A percentile compares a stretch with the other conserved stretches of the same genome.
Evolutionary conservation across 2,888 invertebrate genomes (phyloP).

Genomic region (Cotesia congregata): DNA sequence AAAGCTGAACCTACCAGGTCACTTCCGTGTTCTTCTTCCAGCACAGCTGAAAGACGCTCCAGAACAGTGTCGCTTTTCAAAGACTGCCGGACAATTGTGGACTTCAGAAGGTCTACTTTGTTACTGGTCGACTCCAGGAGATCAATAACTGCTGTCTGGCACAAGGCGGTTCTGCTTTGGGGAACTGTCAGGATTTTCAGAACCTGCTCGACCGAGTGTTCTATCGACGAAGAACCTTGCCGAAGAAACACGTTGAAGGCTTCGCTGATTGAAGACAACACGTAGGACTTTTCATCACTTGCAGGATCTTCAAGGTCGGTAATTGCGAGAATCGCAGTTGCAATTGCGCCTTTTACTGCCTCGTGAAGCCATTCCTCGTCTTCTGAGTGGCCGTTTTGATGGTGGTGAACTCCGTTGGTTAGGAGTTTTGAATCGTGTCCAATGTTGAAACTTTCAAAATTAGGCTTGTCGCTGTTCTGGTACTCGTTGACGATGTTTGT

Average conservation of each 20-base stretch:
- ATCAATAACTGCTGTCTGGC: slow-evolving; percentile 58
- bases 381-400: slow-evolving; percentile 44
- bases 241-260: slow-evolving; percentile 61
- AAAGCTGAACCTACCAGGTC: slow-evolving; percentile 78
- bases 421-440: slow-evolving; percentile 47
- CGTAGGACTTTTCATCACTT: slow-evolving; percentile 53
- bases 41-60: slow-evolving; percentile 76
- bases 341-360: slow-evolving; percentile 60
- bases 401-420: slow-evolving; percentile 37
- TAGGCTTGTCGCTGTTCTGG: slow-evolving; percentile 30
- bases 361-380: slow-evolving; percentile 53
- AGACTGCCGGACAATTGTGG: slow-evolving; percentile 72
- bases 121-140: slow-evolving; percentile 66
- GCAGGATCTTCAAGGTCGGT: slow-evolving; percentile 44
- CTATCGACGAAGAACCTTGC: slow-evolving; percentile 53
- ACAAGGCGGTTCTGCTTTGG: slow-evolving; percentile 60
- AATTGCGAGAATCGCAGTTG: slow-evolving; percentile 60
- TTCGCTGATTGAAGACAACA: slow-evolving; percentile 64
- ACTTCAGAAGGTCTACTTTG: slow-evolving; percentile 77
- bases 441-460: slow-evolving; percentile 47
- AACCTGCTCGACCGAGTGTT: slow-evolving; percentile 60
- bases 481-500: slow-evolving; percentile 61
- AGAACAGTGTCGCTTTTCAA: slow-evolving; percentile 74
- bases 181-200: slow-evolving; percentile 60
- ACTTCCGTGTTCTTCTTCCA: slow-evolving; percentile 72